Evolutionary conservation across 1,140 invertebrate species (phyloP).

Genomic region (Hyles vespertilio): DNA sequence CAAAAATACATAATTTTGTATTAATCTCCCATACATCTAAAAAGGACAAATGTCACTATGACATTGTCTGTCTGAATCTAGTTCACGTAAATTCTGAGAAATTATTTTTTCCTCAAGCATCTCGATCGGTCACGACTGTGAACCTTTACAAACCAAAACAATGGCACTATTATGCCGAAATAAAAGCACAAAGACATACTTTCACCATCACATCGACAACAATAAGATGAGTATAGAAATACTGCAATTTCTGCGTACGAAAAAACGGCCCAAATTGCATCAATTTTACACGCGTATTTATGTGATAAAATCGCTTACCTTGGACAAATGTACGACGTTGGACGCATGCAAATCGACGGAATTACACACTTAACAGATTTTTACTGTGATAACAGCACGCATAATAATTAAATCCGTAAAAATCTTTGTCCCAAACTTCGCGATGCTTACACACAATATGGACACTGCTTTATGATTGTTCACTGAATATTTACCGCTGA

Average conservation of each 20-base stretch:
- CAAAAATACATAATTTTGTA: not conserved
- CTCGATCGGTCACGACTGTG: conserved; percentile 1
- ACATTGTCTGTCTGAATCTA: conserved; percentile 6
- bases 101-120: not conserved
- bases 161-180: conserved; percentile 16
- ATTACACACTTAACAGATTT: conserved; percentile 29
- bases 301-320: conserved; percentile 40
- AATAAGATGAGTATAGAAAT: conserved; percentile 3
- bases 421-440: conserved; percentile 26
- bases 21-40: not conserved
- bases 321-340: conserved; percentile 25
- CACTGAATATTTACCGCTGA: conserved; percentile 19
- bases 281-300: conserved; percentile 11
- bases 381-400: conserved; percentile 37
- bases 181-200: conserved; percentile 18
- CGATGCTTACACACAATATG: conserved; percentile 26
- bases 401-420: conserved; percentile 31
- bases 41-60: too few species aligned
- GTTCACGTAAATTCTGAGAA: conserved; percentile 12
- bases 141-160: conserved; percentile 12
- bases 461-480: conserved; percentile 26
- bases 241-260: conserved; percentile 1
- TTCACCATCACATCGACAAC: conserved; percentile 16
- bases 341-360: conserved; percentile 32
- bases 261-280: too few species aligned